Evolutionary conservation across 2,888 invertebrate genomes (phyloP), one percentile per base, ranked within the genome.

Genomic region (Cheilosia variabilis): DNA sequence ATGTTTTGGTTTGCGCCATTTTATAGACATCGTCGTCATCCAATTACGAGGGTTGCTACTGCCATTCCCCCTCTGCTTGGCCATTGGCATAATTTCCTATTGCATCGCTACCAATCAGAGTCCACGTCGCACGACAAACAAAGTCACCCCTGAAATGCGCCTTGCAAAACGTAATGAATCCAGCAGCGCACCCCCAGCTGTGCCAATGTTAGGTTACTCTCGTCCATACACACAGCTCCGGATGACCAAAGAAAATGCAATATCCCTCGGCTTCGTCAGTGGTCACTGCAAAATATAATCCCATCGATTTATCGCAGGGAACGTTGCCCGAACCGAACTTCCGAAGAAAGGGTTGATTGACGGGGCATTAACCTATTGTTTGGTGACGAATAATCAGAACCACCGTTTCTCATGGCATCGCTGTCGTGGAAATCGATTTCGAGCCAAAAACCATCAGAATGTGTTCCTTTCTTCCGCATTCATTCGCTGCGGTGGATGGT

Each of bases 41-140:
- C 47, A 78, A 78, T 71, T 50, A 50, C 31, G 6, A 22, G 63
- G 78, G 58, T 65, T 79, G 72, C 5, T 52, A 2, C 52, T 79
- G 72, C 5, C 34, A 2, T 58, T 79, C 72, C 52, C 58, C 65
- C 65, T 53, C 31, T 62, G 31, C 6, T 17, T 63, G 27, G 63
- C 15, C 7, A 45, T 43, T 80, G 75, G 57, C 45, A 66, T 68
- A 62, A 80, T 58, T 53, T 62, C 76, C 2, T 47, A 72, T 81
- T 86, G 76, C 86, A 86, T 86, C 55, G 71, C 71, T 77, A 81
- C 86, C 86, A 86, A 86, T 86, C 86, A 86, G 66, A 72, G 69
- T 52, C 65, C 47, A 52, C 75, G 19, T 80, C 47, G 45, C 57
- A 58, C 79, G 43, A 6, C 24, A 7, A 58, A 37, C 19, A 41